Evolutionary conservation across 2,797 vertebrate species (phyloP).

Genomic region (Perodicticus potto): DNA sequence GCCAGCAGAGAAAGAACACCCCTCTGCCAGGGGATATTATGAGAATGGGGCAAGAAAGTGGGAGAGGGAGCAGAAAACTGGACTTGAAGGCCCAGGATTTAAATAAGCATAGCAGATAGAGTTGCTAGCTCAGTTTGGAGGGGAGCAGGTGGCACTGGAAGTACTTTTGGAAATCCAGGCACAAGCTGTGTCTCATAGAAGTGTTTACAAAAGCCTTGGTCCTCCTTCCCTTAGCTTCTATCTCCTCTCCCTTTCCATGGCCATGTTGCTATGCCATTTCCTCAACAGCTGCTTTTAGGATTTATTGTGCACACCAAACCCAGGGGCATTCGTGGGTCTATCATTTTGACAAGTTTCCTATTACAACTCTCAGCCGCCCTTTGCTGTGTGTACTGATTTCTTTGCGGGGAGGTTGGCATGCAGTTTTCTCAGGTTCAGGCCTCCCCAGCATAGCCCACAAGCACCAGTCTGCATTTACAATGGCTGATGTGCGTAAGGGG

Average conservation of each 20-base stretch:
- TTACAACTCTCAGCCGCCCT: not conserved
- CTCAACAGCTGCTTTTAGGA: not conserved
- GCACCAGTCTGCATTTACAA: not conserved
- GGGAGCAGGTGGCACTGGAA: not conserved
- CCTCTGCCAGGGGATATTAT: slow-evolving; percentile 3
- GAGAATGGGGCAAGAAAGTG: not conserved
- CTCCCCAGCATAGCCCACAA: not conserved
- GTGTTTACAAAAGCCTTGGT: not conserved
- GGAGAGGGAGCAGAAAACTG: not conserved
- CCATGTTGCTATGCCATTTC: not conserved
- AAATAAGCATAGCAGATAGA: not conserved
- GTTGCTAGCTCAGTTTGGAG: not conserved
- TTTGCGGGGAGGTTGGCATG: not conserved
- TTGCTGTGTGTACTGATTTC: not conserved
- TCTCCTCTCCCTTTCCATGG: not conserved
- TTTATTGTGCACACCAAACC: not conserved
- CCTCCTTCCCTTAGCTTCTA: not conserved
- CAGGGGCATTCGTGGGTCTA: not conserved
- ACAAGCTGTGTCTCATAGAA: not conserved
- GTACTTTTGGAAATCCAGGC: slow-evolving; percentile 19
- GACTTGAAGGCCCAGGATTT: not conserved
- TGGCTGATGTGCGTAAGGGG: not conserved
- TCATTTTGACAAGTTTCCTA: not conserved
- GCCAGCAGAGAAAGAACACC: not conserved
- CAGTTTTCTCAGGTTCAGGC: not conserved